A percentile compares a stretch with the other conserved stretches of the same genome.
phyloP scores from a whole-genome alignment of 2,888 invertebrate species.

The Pterostichus madidus region DNA sequence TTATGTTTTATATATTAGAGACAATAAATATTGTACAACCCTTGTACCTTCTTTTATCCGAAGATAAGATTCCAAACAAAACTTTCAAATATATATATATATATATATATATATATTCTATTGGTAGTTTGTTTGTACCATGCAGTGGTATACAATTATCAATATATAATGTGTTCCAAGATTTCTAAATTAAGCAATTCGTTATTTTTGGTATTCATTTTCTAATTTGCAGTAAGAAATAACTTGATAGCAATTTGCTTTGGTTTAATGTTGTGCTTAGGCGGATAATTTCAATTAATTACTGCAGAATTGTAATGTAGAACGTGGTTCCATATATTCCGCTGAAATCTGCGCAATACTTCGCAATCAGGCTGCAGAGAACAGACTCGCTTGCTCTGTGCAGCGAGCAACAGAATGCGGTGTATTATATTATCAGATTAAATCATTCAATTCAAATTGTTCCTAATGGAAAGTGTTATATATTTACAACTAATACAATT shows the following conservation, averaged over 20 bases:
- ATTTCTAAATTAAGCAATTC: too few relatives aligned
- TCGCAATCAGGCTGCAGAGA: background rate
- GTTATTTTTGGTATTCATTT: too few relatives aligned
- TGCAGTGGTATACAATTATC: too few relatives aligned
- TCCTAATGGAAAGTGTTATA: conserved; percentile 39
- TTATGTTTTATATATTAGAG: too few relatives aligned
- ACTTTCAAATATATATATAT: too few relatives aligned
- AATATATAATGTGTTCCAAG: too few relatives aligned
- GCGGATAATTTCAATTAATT: conserved; percentile 51
- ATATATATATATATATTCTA: too few relatives aligned
- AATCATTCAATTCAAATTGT: conserved; percentile 39
- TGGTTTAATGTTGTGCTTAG: conserved; percentile 37
- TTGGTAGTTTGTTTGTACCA: too few relatives aligned
- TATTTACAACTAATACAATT: conserved; percentile 47
- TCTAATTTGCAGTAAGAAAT: conserved; percentile 10
- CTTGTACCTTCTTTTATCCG: too few relatives aligned
- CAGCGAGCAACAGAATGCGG: background rate
- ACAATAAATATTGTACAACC: too few relatives aligned
- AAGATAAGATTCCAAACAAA: too few relatives aligned
- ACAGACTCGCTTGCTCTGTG: background rate
- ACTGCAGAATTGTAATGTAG: conserved; percentile 42
- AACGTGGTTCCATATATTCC: conserved; percentile 21
- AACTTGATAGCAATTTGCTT: conserved; percentile 19
- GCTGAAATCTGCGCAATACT: background rate
- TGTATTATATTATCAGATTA: conserved; percentile 20